Evolutionary conservation across 2,113 vertebrate genomes (phyloP), one percentile per base, ranked within the genome.

Genomic region (Alligator mississippiensis): DNA sequence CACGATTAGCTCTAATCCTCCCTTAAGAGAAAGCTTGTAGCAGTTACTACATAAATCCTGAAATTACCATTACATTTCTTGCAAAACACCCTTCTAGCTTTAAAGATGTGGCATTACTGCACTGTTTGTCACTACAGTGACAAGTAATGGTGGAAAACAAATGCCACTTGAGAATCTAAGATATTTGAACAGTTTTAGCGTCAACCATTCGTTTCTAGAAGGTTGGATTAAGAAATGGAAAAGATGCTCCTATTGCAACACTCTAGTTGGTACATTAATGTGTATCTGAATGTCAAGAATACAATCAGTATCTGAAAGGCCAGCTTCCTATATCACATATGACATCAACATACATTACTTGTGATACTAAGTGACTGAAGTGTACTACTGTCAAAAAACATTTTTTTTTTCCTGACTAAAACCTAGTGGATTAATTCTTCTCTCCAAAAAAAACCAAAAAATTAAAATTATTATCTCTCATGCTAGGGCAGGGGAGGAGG

Each of bases 101-200:
- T 84, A 90, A 88, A 84, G 93, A 93, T 55, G 59, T 90, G 89
- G 28, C 59, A 82, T 95, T 90, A 95, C 80, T 25, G 91, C 93
- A 90, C 27, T 89, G 28, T 92, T 96, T 91, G 92, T 93, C 64
- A 87, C 95, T 95, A 89, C 18, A 85, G 77, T 88, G 61, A 77
- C 84, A 96, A 93, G 28, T 78, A 82, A 59, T 76, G 80, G 83
- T 93, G 85, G 92, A 94, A 63, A 34, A 93, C 81, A 97, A 95
- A 97, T 96, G 90, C 89, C 93, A 74, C 90, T 96, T 86, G 80
- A 96, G 92, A 92, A 75, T 54, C 62, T 95, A 70, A 97, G 80
- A 82, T 90, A 22, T 96, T 93, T 89, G 81, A 94, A 95, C 86
- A 77, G 92, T 30, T 95, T 96, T 95, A 96, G 63, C 95, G 90